A percentile compares a stretch with the other conserved stretches of the same genome.
These are phyloP conservation scores for Mus pahari DNA, from an alignment of 2,113 vertebrate species.

Conservation along the genomic window DNA sequence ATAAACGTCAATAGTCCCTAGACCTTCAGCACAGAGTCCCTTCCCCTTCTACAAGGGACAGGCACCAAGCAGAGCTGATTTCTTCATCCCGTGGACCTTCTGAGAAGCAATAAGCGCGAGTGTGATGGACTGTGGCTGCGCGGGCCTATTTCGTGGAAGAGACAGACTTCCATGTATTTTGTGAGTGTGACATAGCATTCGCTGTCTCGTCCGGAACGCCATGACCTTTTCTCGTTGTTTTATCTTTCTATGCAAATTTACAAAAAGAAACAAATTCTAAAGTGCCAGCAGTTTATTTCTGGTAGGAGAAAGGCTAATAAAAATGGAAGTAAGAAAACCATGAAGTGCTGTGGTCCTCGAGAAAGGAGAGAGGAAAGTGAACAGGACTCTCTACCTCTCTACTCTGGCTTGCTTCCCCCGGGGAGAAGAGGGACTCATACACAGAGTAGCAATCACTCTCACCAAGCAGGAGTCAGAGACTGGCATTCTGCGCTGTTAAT, in stretches of 20 bases:
- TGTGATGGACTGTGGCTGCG: background rate
- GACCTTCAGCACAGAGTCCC: slow-evolving; percentile 15
- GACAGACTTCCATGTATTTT: background rate
- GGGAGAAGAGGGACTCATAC: background rate
- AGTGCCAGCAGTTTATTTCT: slow-evolving; percentile 12
- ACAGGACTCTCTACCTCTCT: no score
- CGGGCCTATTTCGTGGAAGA: background rate
- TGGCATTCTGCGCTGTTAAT: background rate
- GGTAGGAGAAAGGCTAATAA: background rate
- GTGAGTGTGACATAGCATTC: background rate
- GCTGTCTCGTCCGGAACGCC: background rate
- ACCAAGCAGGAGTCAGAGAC: background rate
- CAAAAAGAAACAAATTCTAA: background rate
- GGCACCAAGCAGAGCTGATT: background rate
- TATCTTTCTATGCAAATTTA: slow-evolving; percentile 6
- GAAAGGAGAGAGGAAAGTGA: background rate
- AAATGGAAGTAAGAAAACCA: slow-evolving; percentile 12
- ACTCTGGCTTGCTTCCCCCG: background rate
- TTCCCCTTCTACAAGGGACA: background rate
- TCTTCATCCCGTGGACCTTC: background rate
- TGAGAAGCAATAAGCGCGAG: background rate
- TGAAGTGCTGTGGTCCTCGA: background rate
- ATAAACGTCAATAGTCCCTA: background rate
- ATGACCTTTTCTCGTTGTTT: background rate
- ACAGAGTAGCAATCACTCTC: background rate